Percentiles rank a stretch among this genome's conserved stretches.
Evolutionary conservation across 1,140 invertebrate genomes (phyloP).

Genomic region (Anoplolepis gracilipes): DNA sequence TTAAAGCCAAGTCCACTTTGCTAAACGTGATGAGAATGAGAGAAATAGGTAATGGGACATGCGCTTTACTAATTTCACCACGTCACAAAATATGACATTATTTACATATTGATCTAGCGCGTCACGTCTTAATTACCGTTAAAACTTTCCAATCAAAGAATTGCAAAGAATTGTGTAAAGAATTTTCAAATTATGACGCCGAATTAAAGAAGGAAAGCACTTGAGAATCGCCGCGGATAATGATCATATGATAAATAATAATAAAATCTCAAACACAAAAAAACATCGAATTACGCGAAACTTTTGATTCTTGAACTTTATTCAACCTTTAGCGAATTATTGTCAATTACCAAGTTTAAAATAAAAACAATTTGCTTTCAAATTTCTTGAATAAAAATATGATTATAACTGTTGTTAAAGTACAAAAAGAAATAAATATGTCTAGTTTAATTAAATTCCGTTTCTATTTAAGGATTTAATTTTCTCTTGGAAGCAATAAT

Average conservation of each 20-base stretch:
- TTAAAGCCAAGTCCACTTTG: slow-evolving; percentile 14
- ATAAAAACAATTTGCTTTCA: not conserved
- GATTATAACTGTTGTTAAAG: not conserved
- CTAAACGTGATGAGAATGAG: slow-evolving; percentile 37
- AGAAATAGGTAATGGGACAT: slow-evolving; percentile 29
- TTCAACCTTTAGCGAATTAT: not conserved
- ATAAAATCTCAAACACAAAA: too few species aligned
- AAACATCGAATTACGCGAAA: not conserved
- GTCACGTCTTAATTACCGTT: slow-evolving; percentile 14
- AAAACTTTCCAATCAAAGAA: not conserved
- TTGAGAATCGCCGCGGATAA: too few species aligned
- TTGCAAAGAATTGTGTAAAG: not conserved
- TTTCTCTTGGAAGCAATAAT: not conserved
- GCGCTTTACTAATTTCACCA: slow-evolving; percentile 17
- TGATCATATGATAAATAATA: too few species aligned
- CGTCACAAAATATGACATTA: slow-evolving; percentile 12
- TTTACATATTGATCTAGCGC: slow-evolving; percentile 10
- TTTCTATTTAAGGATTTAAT: not conserved
- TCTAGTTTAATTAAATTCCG: not conserved
- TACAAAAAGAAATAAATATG: not conserved
- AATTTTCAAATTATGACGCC: not conserved
- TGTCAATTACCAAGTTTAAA: not conserved
- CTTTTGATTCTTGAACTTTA: not conserved
- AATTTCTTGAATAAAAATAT: not conserved
- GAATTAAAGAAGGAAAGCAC: not conserved